Conservation (phyloP, 2,888 invertebrate species). For the Torymus tubicola region DNA sequence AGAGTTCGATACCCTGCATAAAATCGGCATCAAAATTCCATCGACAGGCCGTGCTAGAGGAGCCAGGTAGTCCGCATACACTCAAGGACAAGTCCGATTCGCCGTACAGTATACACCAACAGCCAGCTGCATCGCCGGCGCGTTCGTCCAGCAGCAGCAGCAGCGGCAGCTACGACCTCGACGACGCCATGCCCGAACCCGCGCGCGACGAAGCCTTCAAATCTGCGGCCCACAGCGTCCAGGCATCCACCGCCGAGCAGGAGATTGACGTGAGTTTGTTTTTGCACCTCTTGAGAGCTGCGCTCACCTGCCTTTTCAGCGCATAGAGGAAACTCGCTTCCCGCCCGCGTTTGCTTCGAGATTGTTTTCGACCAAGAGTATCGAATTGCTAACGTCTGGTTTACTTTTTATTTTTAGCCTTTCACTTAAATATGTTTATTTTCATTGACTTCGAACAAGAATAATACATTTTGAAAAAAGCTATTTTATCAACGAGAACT, state of each 20-base stretch:
- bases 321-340: too few relatives aligned
- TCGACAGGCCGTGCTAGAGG: constrained; percentile 71
- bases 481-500: too few relatives aligned
- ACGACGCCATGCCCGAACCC: constrained; percentile 71
- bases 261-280: constrained; percentile 49
- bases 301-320: too few relatives aligned
- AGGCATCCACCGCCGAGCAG: constrained; percentile 22
- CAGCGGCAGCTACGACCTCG: constrained; percentile 74
- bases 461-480: too few relatives aligned
- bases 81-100: constrained; percentile 70
- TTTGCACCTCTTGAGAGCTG: too few relatives aligned
- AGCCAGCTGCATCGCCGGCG: constrained; percentile 67
- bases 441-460: too few relatives aligned
- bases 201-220: constrained; percentile 36
- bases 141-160: constrained; percentile 73
- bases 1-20: constrained; percentile 39
- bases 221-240: constrained; percentile 12
- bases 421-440: too few relatives aligned
- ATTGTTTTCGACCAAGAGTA: too few relatives aligned
- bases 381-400: too few relatives aligned
- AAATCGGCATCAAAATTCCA: constrained; percentile 28
- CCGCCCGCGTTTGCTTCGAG: too few relatives aligned
- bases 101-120: constrained; percentile 61
- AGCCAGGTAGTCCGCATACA: constrained; percentile 70
- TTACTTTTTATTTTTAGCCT: too few relatives aligned